Evolutionary conservation across 2,113 vertebrate genomes (phyloP).

Genomic region (Rostratula benghalensis): DNA sequence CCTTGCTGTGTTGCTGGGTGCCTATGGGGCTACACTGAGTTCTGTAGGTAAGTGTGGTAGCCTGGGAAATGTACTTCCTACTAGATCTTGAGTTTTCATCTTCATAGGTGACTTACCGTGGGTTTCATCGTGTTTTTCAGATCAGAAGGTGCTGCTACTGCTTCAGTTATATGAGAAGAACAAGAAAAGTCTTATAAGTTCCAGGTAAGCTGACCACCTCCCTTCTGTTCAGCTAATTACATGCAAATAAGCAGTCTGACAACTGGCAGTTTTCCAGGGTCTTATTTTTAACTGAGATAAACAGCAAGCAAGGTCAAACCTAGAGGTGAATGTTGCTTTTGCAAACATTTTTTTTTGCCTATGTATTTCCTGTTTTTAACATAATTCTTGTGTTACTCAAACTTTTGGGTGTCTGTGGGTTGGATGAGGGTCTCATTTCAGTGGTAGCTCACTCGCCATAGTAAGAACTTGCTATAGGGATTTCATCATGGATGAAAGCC

Average conservation of each 20-base stretch:
- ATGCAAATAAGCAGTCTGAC: background rate
- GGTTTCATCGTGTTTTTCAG: constrained; percentile 65
- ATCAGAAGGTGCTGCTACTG: constrained; percentile 90
- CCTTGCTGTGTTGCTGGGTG: constrained; percentile 87
- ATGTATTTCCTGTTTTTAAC: background rate
- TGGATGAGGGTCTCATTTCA: background rate
- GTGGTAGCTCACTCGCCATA: background rate
- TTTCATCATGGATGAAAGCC: background rate
- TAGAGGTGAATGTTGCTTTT: background rate
- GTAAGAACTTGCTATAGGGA: background rate
- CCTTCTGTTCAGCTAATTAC: background rate
- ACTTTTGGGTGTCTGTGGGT: background rate
- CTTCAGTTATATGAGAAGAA: constrained; percentile 91
- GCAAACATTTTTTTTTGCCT: background rate
- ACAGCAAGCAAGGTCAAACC: background rate
- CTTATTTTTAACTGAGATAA: background rate
- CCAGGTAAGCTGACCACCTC: constrained; percentile 69
- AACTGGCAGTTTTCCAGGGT: background rate
- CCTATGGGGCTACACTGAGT: constrained; percentile 88
- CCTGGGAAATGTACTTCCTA: background rate
- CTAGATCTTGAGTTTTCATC: background rate
- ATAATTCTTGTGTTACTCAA: background rate
- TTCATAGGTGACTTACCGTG: background rate
- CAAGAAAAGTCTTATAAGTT: constrained; percentile 82
- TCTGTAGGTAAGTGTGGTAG: constrained; percentile 76